A percentile compares a stretch with the other conserved stretches of the same genome.
Conservation (phyloP, 2,797 vertebrate species). For the Erethizon dorsatum region DNA sequence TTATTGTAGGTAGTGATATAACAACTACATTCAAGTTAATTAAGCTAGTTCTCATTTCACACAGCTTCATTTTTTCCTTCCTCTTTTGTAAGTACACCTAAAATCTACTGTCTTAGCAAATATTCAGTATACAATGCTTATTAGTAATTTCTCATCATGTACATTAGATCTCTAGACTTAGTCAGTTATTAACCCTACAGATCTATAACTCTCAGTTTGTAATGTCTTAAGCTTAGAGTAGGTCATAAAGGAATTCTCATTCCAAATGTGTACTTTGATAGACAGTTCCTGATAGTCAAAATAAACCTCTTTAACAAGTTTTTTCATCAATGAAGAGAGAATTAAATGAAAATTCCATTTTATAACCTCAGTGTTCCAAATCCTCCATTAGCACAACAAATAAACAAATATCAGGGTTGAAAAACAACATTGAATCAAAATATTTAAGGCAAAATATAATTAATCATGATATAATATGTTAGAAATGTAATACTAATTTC, state of each 20-base stretch:
- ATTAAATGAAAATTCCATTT: neutral
- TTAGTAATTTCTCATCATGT: neutral
- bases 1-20: neutral
- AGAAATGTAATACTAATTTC: conserved; percentile 10
- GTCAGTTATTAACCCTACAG: neutral
- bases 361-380: neutral
- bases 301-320: neutral
- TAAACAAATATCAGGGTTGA: neutral
- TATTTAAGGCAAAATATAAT: neutral
- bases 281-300: neutral
- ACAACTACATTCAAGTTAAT: neutral
- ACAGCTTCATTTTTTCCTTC: neutral
- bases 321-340: neutral
- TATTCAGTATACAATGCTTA: neutral
- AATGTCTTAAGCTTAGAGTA: neutral
- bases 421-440: neutral
- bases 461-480: neutral
- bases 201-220: neutral
- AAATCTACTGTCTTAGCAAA: neutral
- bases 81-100: neutral
- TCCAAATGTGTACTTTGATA: neutral
- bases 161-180: neutral
- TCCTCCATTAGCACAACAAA: neutral
- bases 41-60: neutral
- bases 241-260: neutral